phyloP scores from a whole-genome alignment of 2,797 vertebrate genomes.

The Emys orbicularis region DNA sequence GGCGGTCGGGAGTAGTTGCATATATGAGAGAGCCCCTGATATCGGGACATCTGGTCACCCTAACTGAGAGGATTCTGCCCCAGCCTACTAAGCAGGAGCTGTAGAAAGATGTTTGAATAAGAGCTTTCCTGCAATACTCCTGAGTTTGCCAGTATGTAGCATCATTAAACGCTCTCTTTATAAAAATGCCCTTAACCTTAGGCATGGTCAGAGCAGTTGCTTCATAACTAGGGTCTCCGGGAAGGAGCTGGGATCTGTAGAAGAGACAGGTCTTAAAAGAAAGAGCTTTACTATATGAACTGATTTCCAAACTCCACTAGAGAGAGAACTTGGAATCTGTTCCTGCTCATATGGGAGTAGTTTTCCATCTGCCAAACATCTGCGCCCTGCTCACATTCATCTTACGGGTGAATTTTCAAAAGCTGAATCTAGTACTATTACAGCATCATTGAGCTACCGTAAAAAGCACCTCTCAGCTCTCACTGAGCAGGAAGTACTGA shows the following conservation, averaged over 20 bases:
- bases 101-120: constrained; percentile 34
- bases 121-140: constrained; percentile 45
- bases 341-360: constrained; percentile 37
- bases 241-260: constrained; percentile 38
- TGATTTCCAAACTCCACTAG: constrained; percentile 52
- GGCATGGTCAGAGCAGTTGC: constrained; percentile 61
- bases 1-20: too few relatives aligned
- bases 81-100: constrained; percentile 34
- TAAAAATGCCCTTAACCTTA: constrained; percentile 43
- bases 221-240: constrained; percentile 72
- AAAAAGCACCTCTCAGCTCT: not conserved
- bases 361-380: constrained; percentile 32
- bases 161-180: constrained; percentile 60
- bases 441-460: constrained; percentile 40
- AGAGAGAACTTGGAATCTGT: constrained; percentile 46
- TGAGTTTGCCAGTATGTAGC: constrained; percentile 34
- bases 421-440: not conserved
- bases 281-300: constrained; percentile 51
- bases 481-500: not conserved
- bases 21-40: too few relatives aligned
- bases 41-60: too few relatives aligned
- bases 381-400: constrained; percentile 38
- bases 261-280: constrained; percentile 46
- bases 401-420: constrained; percentile 39
- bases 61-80: not conserved